phyloP scores from a whole-genome alignment of 2,113 vertebrate species.

The Perca flavescens region DNA sequence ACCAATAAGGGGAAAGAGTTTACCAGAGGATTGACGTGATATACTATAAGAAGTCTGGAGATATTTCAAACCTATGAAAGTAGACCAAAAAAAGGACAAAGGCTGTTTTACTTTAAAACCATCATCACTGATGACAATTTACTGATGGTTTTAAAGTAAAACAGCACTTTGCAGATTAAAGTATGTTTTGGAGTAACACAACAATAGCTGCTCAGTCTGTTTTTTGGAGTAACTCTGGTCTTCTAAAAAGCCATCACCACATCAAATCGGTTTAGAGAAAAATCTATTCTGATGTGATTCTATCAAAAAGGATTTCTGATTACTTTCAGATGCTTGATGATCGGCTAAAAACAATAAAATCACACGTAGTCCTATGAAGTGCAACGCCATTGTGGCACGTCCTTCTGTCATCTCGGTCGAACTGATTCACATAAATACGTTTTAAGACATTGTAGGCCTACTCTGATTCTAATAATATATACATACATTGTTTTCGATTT shows the following conservation, averaged over 20 bases:
- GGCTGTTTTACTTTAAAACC: neutral
- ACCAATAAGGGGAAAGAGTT: neutral
- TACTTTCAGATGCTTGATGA: too few relatives aligned
- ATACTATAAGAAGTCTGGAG: neutral
- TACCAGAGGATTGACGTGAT: neutral
- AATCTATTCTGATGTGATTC: neutral
- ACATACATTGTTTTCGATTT: too few relatives aligned
- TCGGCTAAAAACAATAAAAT: neutral
- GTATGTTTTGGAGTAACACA: neutral
- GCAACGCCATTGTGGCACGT: neutral
- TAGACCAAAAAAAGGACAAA: neutral
- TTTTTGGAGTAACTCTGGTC: neutral
- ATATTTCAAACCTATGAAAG: neutral
- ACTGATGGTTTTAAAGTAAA: neutral
- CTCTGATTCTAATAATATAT: too few relatives aligned
- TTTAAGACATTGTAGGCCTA: too few relatives aligned
- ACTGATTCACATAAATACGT: neutral
- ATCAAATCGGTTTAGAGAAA: neutral
- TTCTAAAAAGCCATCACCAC: neutral
- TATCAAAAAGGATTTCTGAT: neutral
- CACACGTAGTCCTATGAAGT: neutral
- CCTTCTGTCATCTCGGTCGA: neutral
- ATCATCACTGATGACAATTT: neutral
- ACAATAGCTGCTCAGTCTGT: neutral
- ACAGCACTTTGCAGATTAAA: neutral